Evolutionary conservation across 2,888 invertebrate species (phyloP), one percentile per base, ranked within the genome.

Genomic region (Xanthorhoe spadicearia): DNA sequence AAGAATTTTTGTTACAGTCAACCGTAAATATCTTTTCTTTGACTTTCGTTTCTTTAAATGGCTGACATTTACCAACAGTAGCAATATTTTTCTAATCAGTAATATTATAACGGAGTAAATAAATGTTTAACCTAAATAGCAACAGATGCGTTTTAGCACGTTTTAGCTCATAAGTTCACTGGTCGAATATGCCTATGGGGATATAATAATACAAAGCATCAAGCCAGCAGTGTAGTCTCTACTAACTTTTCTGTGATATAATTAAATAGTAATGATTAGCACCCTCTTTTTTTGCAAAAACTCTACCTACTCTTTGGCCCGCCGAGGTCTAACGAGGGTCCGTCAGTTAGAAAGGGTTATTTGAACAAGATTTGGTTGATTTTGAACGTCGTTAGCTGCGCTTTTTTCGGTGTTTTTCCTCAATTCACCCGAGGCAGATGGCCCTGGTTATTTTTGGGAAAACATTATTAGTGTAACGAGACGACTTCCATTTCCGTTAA

Each of bases 351-450:
- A 76, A 83, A 85, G 83, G 85, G 84, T 84, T 85, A 76, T 85
- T 85, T 84, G 81, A 68, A 80, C 83, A 83, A 81, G 80, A 83
- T 82, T 83, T 78, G 79, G 77, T 81, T 84, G 84, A 84, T 84
- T 84, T 80, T 74, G 74, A 75, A 69, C 75, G 78, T 77, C 78
- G 79, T 74, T 79, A 79, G 74, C 71, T 70, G 73, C 77, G 57
- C 57, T 77, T 76, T 74, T 74, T 70, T 66, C 66, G 70, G 73
- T 74, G 73, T 71, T 73, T 69, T 61, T 60, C 54, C 67, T 63
- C 58, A 61, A 65, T 70, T 68, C 66, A 51, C 66, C 63, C 15
- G 61, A 68, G 68, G 66, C 73, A 73, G 71, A 64, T 69, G 66
- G 70, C 49, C 53, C 67, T 53, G 70, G 72, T 75, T 77, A 70